Evolutionary conservation across 2,797 vertebrate species (phyloP), one percentile per base, ranked within the genome.

Genomic region (Schizopygopsis malacanthus): DNA sequence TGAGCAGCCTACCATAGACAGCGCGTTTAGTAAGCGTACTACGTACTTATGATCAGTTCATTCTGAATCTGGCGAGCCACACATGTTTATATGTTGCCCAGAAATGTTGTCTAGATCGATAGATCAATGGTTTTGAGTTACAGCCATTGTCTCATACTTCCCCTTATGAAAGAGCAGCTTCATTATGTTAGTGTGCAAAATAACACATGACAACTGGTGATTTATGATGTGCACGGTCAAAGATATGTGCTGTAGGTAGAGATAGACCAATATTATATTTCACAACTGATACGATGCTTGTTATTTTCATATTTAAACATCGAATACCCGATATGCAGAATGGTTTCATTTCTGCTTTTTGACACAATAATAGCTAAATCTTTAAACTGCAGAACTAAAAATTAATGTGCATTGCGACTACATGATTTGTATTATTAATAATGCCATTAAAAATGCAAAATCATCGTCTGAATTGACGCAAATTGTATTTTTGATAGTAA

Each of bases 81-180:
- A 50, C 3, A 52, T 50, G 6, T 37, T 20, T 39, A 5, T n/a
- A 3, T 39, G 16, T 13, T 45, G 52, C 4, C 15, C 15, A 43
- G 25, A 71, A 63, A 45, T 18, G 39, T 16, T 33, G 6, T 63
- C 8, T 39, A 83, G 18, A 13, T 43, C n/a, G 59, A 37, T 6
- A 82, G 25, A 13, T 33, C n/a, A 72, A 37, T 6, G 7, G 11
- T n/a, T 73, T 47, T 33, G 7, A 82, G 54, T 41, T 22, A n/a
- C 18, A 65, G 13, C 18, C 11, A 25, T 54, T 25, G 63, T 25
- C 79, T 39, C 22, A 4, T 37, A 83, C 82, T 83, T 83, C 82
- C 71, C 82, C 28, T n/a, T 65, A 63, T 25, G 13, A 63, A 33
- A 61, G 50, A 20, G 10, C 37, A 71, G 39, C 69, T 82, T 56